Conservation (phyloP, 2,113 vertebrate genomes). For the Neodon shergylaensis region DNA sequence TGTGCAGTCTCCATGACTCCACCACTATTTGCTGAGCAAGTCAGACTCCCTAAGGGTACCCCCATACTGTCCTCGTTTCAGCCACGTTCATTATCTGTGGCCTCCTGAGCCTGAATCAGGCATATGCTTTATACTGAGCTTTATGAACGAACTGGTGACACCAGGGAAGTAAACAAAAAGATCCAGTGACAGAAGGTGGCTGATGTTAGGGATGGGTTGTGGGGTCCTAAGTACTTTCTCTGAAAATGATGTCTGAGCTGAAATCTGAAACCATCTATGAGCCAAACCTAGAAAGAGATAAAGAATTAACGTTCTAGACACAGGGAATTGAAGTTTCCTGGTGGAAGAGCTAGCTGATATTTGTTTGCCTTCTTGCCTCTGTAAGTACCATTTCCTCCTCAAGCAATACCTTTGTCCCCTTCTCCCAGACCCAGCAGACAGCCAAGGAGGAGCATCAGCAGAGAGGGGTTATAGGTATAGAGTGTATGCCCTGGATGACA, state of each 20-base stretch:
- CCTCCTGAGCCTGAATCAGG: not conserved
- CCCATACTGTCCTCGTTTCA: not conserved
- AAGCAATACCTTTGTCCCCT: not conserved
- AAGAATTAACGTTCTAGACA: not conserved
- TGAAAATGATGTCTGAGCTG: constrained; percentile 4
- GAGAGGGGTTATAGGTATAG: too few species aligned
- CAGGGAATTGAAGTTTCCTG: not conserved
- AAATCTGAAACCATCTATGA: not conserved
- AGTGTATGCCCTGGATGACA: not conserved
- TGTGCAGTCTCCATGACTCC: not conserved
- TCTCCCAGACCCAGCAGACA: not conserved
- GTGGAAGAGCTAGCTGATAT: not conserved
- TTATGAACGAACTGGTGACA: not conserved
- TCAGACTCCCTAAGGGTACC: not conserved
- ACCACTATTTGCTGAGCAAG: not conserved
- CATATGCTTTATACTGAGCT: not conserved
- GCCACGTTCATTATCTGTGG: not conserved
- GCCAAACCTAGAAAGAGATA: not conserved
- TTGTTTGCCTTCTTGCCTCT: not conserved
- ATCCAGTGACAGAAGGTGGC: not conserved
- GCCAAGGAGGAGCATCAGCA: not conserved
- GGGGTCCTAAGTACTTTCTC: not conserved
- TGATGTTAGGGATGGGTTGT: not conserved
- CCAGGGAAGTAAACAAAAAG: not conserved
- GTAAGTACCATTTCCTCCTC: too few species aligned